Base-by-base conservation (phyloP, 92 coral and sea anemone genomes). In the Hydrozoanthus gracilis region DNA sequence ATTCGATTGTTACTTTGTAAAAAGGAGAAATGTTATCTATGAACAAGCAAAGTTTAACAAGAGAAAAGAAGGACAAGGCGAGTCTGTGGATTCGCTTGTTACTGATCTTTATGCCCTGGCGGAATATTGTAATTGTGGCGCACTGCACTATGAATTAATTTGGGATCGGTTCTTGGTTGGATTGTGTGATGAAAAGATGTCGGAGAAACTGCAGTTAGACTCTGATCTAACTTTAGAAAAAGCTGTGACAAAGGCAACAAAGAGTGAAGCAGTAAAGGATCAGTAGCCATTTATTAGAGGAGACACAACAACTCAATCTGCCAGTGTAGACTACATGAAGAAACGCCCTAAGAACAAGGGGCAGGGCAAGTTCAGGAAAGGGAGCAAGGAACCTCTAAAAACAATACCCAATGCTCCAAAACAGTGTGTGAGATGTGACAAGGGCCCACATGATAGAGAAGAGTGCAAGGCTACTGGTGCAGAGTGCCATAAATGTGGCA, bases 401-500 rank as follows among this genome's bases (percentile, higher is more conserved):
- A n/a, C n/a, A n/a, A n/a, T n/a, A n/a, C n/a, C n/a, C n/a, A n/a
- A n/a, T n/a, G n/a, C n/a, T n/a, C n/a, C n/a, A n/a, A n/a, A n/a
- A n/a, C 70, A 64, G 70, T 64, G 70, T 64, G 70, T 0, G 6
- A 7, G 70, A 2, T 64, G 70, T 64, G 70, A 20, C 70, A 64
- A 64, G 70, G 70, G 70, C 70, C 70, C 70, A 64, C 70, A 64
- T 6, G 17, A 20, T 64, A 9, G 70, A 15, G 70, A 64, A 1
- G 70, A 64, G 70, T 64, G 70, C 70, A 64, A 64, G 70, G 13
- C 70, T 64, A 6, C 70, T 64, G 17, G 70, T 64, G 70, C 70
- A 64, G 70, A 64, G 8, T 64, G 70, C 17, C 70, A 64, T 64
- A 64, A 64, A 64, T 64, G 70, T 64, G 39, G 39, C 39, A 27